Evolutionary conservation across 2,797 vertebrate genomes (phyloP).

Genomic region (Enteromius trimaculatus): DNA sequence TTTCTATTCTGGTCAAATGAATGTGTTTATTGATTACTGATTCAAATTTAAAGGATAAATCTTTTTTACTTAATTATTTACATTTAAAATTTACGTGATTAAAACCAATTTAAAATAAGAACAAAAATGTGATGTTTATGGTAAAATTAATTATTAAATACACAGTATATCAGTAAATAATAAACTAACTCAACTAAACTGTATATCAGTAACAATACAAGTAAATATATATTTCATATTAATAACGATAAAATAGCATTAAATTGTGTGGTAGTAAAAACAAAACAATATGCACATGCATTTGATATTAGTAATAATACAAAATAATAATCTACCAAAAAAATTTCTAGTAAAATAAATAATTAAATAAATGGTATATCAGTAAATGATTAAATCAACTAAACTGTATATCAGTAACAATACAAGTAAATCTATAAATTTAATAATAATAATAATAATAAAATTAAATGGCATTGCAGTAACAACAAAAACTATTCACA

Average conservation of each 20-base stretch:
- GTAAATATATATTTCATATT: background rate
- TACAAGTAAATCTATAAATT: background rate
- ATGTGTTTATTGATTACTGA: background rate
- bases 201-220: background rate
- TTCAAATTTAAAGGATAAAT: background rate
- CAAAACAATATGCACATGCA: slow-evolving; percentile 42
- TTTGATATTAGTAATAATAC: background rate
- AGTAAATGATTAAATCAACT: background rate
- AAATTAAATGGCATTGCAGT: background rate
- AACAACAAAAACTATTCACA: slow-evolving; percentile 40
- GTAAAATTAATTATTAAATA: background rate
- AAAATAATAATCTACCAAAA: background rate
- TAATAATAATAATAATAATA: background rate
- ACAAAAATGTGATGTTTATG: background rate
- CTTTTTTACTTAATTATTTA: background rate
- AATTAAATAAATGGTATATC: background rate
- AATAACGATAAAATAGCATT: background rate
- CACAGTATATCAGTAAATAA: background rate
- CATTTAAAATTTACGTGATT: background rate
- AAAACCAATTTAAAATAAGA: background rate
- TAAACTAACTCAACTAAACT: background rate
- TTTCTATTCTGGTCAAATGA: background rate
- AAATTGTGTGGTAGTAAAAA: slow-evolving; percentile 14
- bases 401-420: background rate
- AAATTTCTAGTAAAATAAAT: background rate